Base-by-base conservation (phyloP, 1,140 invertebrate genomes). In the Drosophila nigrodunni region DNA sequence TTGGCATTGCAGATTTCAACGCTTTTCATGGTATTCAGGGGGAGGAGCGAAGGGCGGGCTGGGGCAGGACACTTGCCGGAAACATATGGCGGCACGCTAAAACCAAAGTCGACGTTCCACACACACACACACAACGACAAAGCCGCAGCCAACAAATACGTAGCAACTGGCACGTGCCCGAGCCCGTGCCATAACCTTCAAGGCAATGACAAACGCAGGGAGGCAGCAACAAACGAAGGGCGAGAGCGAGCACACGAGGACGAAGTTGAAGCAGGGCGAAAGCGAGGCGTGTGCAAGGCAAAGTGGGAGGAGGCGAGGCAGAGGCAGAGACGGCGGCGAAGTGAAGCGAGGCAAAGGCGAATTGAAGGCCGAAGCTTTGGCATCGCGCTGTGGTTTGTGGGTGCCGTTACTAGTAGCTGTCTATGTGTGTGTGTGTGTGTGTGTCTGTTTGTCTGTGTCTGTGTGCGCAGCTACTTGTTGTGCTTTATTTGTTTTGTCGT, bases 41-140 rank as follows among this genome's bases (percentile, higher is more conserved):
- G 35, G 43, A 37, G 8, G 18, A 11, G 10, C 25, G 34, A 35
- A 50, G 18, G 7, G 11, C 0, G 0, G n/a, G 21, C 8, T 55
- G 44, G 62, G 69, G 69, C 72, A 75, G 82, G 77, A 82, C 83
- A 87, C 85, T 87, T 87, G 85, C 83, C 83, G 83, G 83, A 88
- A 88, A 89, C 83, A 88, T 88, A 88, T 88, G 83, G 83, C 80
- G 76, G 80, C 85, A 80, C 77, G 85, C 83, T 88, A 88, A 87
- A 89, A 83, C 83, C 85, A 88, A 88, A 83, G 74, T 73, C 80
- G 74, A 71, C 67, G 82, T 71, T 65, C 44, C 11, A 30, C n/a
- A 39, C 15, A 34, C n/a, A 61, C 21, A 49, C 41, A 35, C 0
- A 15, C 59, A 78, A 66, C 46, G 74, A 52, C 44, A 80, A 74